These are phyloP conservation scores for Elephantulus edwardii DNA, from an alignment of 2,113 vertebrate genomes.

Conservation along the genomic window DNA sequence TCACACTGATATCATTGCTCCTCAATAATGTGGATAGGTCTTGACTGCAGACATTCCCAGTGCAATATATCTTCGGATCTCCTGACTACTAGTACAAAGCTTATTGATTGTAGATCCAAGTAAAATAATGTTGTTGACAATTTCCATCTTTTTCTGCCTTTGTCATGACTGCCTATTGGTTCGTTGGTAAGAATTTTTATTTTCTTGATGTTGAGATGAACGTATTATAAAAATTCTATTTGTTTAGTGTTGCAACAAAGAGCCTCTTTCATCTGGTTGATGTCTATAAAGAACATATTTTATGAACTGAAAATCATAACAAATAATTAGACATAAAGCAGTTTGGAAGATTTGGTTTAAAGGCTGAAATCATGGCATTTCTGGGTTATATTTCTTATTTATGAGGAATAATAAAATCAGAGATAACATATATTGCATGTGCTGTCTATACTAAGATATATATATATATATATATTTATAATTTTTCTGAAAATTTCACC, in stretches of 20 bases:
- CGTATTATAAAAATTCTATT: neutral
- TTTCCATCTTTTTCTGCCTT: too few species aligned
- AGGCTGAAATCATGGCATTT: neutral
- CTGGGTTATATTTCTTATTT: constrained; percentile 27
- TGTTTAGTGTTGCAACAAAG: neutral
- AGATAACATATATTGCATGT: neutral
- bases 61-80: too few species aligned
- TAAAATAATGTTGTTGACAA: too few species aligned
- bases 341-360: neutral
- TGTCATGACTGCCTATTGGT: too few species aligned
- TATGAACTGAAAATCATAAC: neutral
- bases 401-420: neutral
- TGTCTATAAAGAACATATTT: neutral
- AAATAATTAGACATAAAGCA: neutral
- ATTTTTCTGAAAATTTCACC: neutral
- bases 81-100: too few species aligned
- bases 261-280: neutral
- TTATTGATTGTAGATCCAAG: too few species aligned
- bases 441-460: neutral
- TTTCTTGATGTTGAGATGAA: too few species aligned
- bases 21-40: too few species aligned
- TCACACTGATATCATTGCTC: too few species aligned
- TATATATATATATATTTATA: constrained; percentile 1
- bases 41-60: too few species aligned
- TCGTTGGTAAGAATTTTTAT: too few species aligned